A percentile compares a stretch with the other conserved stretches of the same genome.
Conservation (phyloP, 2,113 vertebrate species). For the Chlorodrepanis virens region DNA sequence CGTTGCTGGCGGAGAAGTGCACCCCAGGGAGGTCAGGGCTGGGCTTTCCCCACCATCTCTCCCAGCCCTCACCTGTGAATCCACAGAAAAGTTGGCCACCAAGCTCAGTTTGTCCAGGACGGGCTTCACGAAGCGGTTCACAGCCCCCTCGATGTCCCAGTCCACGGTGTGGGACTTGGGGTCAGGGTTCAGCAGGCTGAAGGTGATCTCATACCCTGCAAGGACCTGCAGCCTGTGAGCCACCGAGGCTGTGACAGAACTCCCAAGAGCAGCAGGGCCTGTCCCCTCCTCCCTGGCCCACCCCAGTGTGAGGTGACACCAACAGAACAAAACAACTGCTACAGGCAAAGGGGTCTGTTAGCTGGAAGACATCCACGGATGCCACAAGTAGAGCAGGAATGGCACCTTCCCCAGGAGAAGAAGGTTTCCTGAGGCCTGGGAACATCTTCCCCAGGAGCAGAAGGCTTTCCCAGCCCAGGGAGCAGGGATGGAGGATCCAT, state of each 20-base stretch:
- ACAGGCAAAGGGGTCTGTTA: neutral
- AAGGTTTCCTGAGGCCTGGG: too few relatives aligned
- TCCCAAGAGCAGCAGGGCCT: neutral
- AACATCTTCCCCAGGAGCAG: neutral
- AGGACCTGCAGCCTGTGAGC: neutral
- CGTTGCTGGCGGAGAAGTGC: fast-evolving
- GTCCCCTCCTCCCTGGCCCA: neutral
- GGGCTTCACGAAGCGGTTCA: conserved; percentile 83
- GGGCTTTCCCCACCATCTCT: neutral
- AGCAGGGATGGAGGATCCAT: fast-evolving
- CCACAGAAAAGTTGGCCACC: conserved; percentile 91
- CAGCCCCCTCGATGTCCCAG: conserved; percentile 90
- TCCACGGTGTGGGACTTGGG: conserved; percentile 86
- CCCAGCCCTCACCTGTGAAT: conserved; percentile 85
- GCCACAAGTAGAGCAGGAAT: neutral
- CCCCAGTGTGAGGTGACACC: fast-evolving
- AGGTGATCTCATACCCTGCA: conserved; percentile 93
- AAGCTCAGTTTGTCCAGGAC: conserved; percentile 83
- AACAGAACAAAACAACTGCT: neutral
- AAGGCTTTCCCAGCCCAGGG: neutral
- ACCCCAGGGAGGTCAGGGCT: fast-evolving
- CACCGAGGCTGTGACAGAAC: fast-evolving
- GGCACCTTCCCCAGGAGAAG: fast-evolving
- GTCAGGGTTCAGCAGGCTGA: conserved; percentile 93
- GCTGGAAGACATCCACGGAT: neutral